Evolutionary conservation across 2,888 invertebrate genomes (phyloP).

Genomic region (Iphiclides podalirius): DNA sequence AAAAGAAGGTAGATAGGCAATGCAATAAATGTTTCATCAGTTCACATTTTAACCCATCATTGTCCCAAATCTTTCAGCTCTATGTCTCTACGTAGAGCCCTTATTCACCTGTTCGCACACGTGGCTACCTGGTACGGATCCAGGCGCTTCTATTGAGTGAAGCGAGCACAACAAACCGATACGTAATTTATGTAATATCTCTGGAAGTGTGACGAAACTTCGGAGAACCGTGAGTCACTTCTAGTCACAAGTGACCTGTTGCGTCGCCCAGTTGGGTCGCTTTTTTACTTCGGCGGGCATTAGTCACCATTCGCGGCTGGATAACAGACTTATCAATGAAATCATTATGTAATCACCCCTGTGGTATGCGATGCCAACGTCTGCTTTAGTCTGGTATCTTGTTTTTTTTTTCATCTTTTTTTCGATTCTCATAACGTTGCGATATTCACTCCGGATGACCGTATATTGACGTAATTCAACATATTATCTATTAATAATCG

Average conservation of each 20-base stretch:
- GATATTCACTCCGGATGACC: conserved; percentile 5
- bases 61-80: no score
- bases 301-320: conserved; percentile 64
- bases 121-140: no score
- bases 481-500: not conserved
- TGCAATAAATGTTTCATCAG: no score
- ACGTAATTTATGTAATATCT: conserved; percentile 39
- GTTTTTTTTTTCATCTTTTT: conserved; percentile 15
- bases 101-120: no score
- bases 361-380: conserved; percentile 20
- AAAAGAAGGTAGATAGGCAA: no score
- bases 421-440: conserved; percentile 9
- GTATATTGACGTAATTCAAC: not conserved
- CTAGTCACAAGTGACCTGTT: conserved; percentile 40
- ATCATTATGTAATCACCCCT: conserved; percentile 40
- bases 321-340: conserved; percentile 58
- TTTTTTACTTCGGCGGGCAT: conserved; percentile 50
- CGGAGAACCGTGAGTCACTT: conserved; percentile 59
- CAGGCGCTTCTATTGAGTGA: no score
- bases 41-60: no score
- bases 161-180: conserved; percentile 28
- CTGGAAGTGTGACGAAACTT: conserved; percentile 67
- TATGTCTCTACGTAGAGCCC: no score
- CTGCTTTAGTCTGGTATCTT: conserved; percentile 6
- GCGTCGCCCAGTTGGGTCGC: conserved; percentile 32